Conservation (phyloP, 2,113 vertebrate genomes). For the Furnarius figulus region DNA sequence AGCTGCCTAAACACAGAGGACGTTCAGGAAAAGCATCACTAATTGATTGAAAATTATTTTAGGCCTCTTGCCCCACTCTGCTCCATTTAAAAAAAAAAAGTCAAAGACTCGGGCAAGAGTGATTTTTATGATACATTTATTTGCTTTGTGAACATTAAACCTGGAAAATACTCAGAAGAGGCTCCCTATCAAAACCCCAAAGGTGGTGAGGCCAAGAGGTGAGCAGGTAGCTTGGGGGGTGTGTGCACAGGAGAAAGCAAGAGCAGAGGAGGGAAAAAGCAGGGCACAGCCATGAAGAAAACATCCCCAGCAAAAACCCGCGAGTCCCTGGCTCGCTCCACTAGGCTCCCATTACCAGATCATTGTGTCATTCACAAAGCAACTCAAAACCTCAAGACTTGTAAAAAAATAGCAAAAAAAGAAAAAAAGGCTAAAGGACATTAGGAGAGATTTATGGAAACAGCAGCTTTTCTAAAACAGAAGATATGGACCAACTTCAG, state of each 20-base stretch:
- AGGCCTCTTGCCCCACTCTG: neutral
- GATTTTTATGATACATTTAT: neutral
- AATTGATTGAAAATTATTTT: neutral
- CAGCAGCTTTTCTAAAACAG: conserved; percentile 14
- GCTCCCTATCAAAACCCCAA: neutral
- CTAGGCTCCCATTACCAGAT: neutral
- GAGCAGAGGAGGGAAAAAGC: neutral
- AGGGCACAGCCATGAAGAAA: rapidly evolving
- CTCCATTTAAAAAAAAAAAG: neutral
- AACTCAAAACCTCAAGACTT: neutral
- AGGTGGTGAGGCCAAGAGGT: neutral
- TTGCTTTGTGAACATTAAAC: neutral
- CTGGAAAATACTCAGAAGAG: neutral
- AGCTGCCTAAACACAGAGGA: neutral
- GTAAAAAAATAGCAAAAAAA: neutral
- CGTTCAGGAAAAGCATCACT: neutral
- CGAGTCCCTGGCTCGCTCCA: neutral
- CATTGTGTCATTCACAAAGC: conserved; percentile 22
- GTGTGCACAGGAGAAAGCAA: rapidly evolving
- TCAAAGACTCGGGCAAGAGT: neutral
- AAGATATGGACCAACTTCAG: neutral
- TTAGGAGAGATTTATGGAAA: conserved; percentile 23
- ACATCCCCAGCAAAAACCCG: neutral
- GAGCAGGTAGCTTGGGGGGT: neutral
- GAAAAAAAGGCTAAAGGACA: neutral